Percentiles rank a stretch among this genome's conserved stretches.
Evolutionary conservation across 1,140 invertebrate genomes (phyloP).

Genomic region (fruit fly (Drosophila melanogaster)): DNA sequence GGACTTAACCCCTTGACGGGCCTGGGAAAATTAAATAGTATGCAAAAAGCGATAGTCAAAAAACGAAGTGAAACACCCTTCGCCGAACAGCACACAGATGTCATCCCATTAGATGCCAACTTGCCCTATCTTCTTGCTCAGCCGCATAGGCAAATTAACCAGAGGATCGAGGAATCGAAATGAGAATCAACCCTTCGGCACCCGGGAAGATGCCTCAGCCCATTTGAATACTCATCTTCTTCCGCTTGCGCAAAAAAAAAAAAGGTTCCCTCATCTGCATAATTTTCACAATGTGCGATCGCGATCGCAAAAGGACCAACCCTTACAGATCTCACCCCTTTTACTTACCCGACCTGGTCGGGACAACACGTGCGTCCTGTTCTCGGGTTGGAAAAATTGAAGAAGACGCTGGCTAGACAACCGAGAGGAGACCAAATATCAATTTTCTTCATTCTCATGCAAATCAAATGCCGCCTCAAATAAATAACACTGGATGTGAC

Average conservation of each 20-base stretch:
- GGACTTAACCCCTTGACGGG: conserved; percentile 53
- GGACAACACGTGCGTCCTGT: conserved; percentile 69
- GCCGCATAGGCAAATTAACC: conserved; percentile 75
- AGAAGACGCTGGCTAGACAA: conserved; percentile 70
- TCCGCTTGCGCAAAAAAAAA: conserved; percentile 46
- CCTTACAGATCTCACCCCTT: conserved; percentile 60
- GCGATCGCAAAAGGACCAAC: conserved; percentile 52
- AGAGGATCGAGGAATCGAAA: conserved; percentile 6
- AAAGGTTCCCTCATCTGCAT: conserved; percentile 74
- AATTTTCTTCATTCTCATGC: conserved; percentile 82
- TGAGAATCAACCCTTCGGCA: conserved; percentile 51
- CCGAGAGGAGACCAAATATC: conserved; percentile 73
- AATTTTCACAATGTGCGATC: conserved; percentile 77
- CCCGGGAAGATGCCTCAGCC: conserved; percentile 61
- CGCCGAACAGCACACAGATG: conserved; percentile 55
- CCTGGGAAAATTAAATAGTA: conserved; percentile 82
- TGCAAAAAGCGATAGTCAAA: conserved; percentile 61
- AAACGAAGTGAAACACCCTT: conserved; percentile 32
- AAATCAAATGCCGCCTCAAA: conserved; percentile 80
- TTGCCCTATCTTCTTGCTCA: conserved; percentile 56
- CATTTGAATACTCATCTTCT: conserved; percentile 81
- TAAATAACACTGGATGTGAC: conserved; percentile 79
- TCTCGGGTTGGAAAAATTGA: conserved; percentile 14
- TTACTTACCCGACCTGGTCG: conserved; percentile 4
- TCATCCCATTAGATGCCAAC: conserved; percentile 72